phyloP scores from a whole-genome alignment of 2,113 vertebrate genomes.

The Siniperca knerii region DNA sequence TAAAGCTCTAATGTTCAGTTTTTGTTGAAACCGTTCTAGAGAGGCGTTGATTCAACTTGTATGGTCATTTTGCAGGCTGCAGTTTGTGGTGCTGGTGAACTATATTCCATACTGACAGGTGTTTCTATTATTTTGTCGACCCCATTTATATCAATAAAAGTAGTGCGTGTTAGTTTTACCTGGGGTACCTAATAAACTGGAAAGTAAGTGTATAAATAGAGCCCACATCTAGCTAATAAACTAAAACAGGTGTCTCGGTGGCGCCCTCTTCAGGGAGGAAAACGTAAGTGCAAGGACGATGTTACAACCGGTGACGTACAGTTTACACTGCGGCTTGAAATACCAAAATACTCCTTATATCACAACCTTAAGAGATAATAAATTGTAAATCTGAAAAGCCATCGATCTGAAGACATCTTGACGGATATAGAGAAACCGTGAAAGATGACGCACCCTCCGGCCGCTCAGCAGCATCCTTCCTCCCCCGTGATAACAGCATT shows the following conservation, averaged over 20 bases:
- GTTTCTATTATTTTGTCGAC: neutral
- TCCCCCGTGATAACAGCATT: conserved; percentile 86
- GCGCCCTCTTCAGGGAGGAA: conserved; percentile 67
- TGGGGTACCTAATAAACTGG: neutral
- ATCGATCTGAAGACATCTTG: neutral
- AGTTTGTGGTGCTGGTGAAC: too few species aligned
- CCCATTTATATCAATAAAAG: neutral
- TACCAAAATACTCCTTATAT: neutral
- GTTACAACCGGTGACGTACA: neutral
- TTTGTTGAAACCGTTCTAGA: too few species aligned
- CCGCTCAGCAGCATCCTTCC: conserved; percentile 78
- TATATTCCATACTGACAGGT: too few species aligned
- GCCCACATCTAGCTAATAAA: neutral
- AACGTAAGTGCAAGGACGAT: conserved; percentile 30
- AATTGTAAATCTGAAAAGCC: too few species aligned
- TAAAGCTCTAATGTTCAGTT: too few species aligned
- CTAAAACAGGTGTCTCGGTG: neutral
- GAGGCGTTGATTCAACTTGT: too few species aligned
- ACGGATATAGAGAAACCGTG: neutral
- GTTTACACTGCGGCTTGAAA: neutral
- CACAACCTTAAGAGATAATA: too few species aligned
- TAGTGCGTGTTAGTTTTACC: neutral
- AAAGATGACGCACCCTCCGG: conserved; percentile 84
- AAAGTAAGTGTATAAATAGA: neutral
- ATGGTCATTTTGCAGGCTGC: too few species aligned